These are phyloP conservation scores for Holacanthella duospinosa DNA, from an alignment of 2,888 invertebrate genomes.

Conservation along the genomic window DNA sequence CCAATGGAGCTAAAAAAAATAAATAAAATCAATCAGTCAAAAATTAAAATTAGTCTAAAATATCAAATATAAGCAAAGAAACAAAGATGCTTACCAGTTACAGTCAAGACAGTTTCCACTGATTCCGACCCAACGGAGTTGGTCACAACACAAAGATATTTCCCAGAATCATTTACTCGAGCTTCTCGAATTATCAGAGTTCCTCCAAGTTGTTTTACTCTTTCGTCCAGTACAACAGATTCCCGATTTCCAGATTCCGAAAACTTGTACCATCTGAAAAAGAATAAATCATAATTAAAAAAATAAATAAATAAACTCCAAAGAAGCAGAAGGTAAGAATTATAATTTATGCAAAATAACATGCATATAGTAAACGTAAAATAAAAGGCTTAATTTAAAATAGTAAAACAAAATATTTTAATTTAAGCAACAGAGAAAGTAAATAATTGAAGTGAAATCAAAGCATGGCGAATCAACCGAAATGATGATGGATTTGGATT, in stretches of 20 bases:
- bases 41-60: background rate
- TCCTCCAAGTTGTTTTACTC: conserved; percentile 85
- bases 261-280: conserved; percentile 81
- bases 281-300: background rate
- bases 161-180: conserved; percentile 83
- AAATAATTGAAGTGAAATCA: background rate
- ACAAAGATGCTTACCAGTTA: conserved; percentile 50
- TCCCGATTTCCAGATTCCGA: conserved; percentile 77
- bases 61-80: background rate
- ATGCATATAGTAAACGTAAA: background rate
- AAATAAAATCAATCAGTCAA: background rate
- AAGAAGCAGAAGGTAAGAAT: background rate
- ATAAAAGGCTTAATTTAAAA: background rate
- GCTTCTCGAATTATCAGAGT: conserved; percentile 86
- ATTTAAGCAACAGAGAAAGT: background rate
- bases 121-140: conserved; percentile 87
- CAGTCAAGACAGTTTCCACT: conserved; percentile 82
- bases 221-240: conserved; percentile 77
- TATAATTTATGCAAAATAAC: background rate
- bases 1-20: conserved; percentile 58
- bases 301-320: background rate
- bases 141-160: conserved; percentile 86
- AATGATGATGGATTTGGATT: conserved; percentile 64
- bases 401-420: background rate
- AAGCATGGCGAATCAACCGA: conserved; percentile 44